Conservation (phyloP, 2,797 vertebrate species). For the Chrosomus eos region DNA sequence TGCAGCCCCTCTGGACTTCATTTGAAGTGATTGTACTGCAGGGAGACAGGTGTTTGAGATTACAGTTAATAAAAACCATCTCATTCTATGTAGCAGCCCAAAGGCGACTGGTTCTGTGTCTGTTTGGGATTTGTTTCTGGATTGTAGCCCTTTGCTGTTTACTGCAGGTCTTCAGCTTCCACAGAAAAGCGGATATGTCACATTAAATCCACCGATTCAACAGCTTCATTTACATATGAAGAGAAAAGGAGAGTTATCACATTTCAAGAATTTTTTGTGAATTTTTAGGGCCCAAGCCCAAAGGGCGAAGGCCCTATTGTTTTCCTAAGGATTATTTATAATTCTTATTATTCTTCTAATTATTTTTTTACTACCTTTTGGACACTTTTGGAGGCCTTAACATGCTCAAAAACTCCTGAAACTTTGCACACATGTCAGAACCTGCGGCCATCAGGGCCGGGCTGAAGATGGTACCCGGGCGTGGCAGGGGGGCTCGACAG, state of each 20-base stretch:
- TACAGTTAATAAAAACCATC: constrained; percentile 1
- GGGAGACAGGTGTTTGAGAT: constrained; percentile 16
- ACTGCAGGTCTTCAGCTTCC: neutral
- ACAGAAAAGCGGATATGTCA: neutral
- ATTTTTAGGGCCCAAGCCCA: too few relatives aligned
- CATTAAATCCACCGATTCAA: constrained; percentile 1
- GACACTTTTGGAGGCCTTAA: too few relatives aligned
- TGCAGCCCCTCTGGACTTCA: constrained; percentile 15
- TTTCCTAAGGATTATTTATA: too few relatives aligned
- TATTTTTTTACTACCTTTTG: too few relatives aligned
- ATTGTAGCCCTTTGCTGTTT: constrained; percentile 6
- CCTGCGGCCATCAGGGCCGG: too few relatives aligned
- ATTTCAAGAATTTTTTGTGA: neutral
- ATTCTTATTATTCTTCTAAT: too few relatives aligned
- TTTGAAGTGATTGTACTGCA: neutral
- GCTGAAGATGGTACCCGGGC: too few relatives aligned
- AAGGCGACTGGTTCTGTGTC: neutral
- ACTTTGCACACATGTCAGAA: too few relatives aligned
- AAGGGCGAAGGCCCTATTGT: too few relatives aligned
- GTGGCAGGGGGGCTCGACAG: too few relatives aligned
- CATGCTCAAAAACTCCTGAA: too few relatives aligned
- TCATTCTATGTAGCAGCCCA: neutral
- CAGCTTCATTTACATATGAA: neutral
- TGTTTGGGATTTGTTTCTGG: constrained; percentile 12
- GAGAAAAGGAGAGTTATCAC: constrained; percentile 3